Evolutionary conservation across 2,797 vertebrate species (phyloP), one percentile per base, ranked within the genome.

Genomic region (Columba guinea): DNA sequence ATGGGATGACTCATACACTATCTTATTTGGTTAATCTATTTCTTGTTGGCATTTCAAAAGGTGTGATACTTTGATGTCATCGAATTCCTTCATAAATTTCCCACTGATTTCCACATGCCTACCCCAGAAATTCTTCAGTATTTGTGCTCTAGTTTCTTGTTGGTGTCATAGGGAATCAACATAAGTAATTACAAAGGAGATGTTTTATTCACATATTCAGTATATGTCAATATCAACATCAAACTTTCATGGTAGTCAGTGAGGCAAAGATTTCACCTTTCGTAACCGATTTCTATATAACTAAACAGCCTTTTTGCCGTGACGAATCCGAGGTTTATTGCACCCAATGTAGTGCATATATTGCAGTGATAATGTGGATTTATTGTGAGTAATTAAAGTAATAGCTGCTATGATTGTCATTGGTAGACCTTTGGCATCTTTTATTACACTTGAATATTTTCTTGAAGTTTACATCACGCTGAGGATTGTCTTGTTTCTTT

Each of bases 401-500:
- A 91, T n/a, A 55, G 28, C 48, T 93, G 56, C 68, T 37, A 3
- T 41, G 71, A 39, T 39, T 51, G 74, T 89, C 49, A 58, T 11
- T 59, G 86, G 56, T 90, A 75, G 82, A 86, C 41, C 83, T 94
- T 89, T 89, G 83, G 46, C 74, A 77, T 30, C 56, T 88, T 44
- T 71, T 73, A 32, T 92, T 59, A n/a, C 89, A 93, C 80, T 59
- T 95, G 77, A 82, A 83, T 95, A 51, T 79, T 94, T 93, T 95
- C 53, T 90, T 93, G 52, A 89, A 93, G 95, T 84, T 65, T 93
- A 84, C 48, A 9, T 69, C 41, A 67, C 9, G 28, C 41, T 94
- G 84, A 93, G 93, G 48, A 91, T 79, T 95, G 82, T 82, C 93
- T 87, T 90, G 51, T 95, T 97, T 97, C 89, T 88, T 94, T 95